A percentile compares a stretch with the other conserved stretches of the same genome.
phyloP scores from a whole-genome alignment of 2,888 invertebrate species.

The Dioctria linearis region DNA sequence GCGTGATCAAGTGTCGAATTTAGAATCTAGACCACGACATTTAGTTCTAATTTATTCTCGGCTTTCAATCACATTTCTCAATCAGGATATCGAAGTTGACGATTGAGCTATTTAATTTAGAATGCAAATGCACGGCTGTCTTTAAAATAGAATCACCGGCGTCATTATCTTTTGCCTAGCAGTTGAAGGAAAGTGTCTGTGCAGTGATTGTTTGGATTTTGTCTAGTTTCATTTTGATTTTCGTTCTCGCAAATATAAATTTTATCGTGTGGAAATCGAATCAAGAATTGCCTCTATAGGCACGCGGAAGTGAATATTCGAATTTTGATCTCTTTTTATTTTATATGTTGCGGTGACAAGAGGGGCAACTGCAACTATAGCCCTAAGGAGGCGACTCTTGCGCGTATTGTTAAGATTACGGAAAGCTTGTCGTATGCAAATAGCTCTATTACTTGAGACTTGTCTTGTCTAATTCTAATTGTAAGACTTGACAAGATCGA shows the following conservation, averaged over 20 bases:
- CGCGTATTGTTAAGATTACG: constrained; percentile 48
- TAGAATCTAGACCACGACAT: constrained; percentile 58
- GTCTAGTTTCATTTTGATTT: constrained; percentile 30
- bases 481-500: constrained; percentile 51
- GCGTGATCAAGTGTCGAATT: constrained; percentile 51
- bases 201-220: constrained; percentile 49
- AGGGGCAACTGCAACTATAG: constrained; percentile 24
- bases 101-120: constrained; percentile 53
- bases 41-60: constrained; percentile 56
- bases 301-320: constrained; percentile 57
- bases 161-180: constrained; percentile 31
- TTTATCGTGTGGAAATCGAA: constrained; percentile 52
- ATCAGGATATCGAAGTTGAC: constrained; percentile 54
- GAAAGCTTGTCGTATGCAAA: constrained; percentile 48
- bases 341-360: constrained; percentile 35
- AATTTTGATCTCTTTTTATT: constrained; percentile 13
- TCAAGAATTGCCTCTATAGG: constrained; percentile 48
- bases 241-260: constrained; percentile 46
- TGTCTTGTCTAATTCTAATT: constrained; percentile 55
- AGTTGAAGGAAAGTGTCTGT: constrained; percentile 50
- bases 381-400: constrained; percentile 11
- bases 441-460: constrained; percentile 33
- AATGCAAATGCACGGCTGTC: constrained; percentile 28
- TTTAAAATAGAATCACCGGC: constrained; percentile 41
- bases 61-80: constrained; percentile 52